Conservation (phyloP, 2,888 invertebrate species). For the Coenonympha arcania region DNA sequence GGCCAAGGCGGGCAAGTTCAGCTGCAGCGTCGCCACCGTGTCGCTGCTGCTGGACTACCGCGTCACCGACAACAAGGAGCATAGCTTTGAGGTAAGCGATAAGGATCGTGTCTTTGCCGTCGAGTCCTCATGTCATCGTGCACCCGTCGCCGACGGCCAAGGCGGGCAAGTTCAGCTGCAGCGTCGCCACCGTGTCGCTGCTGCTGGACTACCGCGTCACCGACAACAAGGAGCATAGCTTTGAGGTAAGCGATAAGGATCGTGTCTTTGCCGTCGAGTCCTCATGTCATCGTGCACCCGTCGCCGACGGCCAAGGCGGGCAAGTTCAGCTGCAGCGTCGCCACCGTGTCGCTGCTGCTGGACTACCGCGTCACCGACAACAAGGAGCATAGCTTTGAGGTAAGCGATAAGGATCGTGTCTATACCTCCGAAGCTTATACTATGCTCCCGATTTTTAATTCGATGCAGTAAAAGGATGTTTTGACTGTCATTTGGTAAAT, state of each 20-base stretch:
- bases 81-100: conserved; percentile 81
- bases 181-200: conserved; percentile 88
- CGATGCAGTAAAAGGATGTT: no score
- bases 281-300: conserved; percentile 90
- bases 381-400: conserved; percentile 92
- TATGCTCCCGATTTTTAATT: no score
- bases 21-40: conserved; percentile 90
- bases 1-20: conserved; percentile 94
- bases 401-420: conserved; percentile 35
- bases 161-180: conserved; percentile 94
- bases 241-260: conserved; percentile 76
- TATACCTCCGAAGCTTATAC: no score
- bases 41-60: conserved; percentile 92
- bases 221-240: conserved; percentile 93
- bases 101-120: conserved; percentile 79
- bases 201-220: conserved; percentile 92
- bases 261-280: conserved; percentile 81
- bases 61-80: conserved; percentile 93
- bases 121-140: conserved; percentile 85
- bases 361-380: conserved; percentile 95
- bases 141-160: conserved; percentile 90
- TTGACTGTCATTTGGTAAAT: no score
- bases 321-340: conserved; percentile 92
- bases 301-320: conserved; percentile 89
- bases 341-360: conserved; percentile 89